These are phyloP conservation scores for Drosophila subobscura DNA, from an alignment of 1,140 invertebrate genomes.

Conservation along the genomic window DNA sequence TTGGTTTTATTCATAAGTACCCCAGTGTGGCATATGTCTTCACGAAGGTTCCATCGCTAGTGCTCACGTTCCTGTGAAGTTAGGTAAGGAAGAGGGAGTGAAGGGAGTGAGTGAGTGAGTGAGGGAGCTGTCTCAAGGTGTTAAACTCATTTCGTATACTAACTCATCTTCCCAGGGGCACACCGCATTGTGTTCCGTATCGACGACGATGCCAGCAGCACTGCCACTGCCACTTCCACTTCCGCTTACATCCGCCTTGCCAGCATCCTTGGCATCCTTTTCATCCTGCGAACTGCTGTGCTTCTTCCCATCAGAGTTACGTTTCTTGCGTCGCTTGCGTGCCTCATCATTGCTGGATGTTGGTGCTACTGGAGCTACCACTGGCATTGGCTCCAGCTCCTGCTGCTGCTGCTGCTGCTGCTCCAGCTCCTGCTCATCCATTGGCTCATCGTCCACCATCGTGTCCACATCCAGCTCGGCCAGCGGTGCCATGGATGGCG, in stretches of 20 bases:
- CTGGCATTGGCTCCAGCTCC: not conserved
- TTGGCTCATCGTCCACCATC: slow-evolving; percentile 85
- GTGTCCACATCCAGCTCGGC: slow-evolving; percentile 87
- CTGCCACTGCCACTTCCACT: slow-evolving; percentile 54
- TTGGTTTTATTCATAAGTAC: slow-evolving; percentile 89
- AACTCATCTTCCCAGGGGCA: slow-evolving; percentile 96
- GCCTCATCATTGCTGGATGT: slow-evolving; percentile 57
- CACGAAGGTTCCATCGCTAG: slow-evolving; percentile 93
- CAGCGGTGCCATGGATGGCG: slow-evolving; percentile 85
- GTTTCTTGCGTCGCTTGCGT: slow-evolving; percentile 80
- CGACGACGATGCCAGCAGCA: slow-evolving; percentile 46
- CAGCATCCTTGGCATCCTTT: slow-evolving; percentile 43
- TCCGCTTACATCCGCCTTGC: slow-evolving; percentile 12
- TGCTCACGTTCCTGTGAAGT: slow-evolving; percentile 88
- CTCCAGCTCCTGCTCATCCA: slow-evolving; percentile 52
- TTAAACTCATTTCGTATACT: slow-evolving; percentile 84
- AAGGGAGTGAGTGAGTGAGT: no score
- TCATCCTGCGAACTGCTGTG: slow-evolving; percentile 65
- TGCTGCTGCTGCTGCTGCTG: not conserved
- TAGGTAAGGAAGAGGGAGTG: no score
- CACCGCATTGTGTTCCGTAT: slow-evolving; percentile 87
- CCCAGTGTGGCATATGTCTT: slow-evolving; percentile 95
- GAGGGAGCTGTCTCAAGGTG: no score
- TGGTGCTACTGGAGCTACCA: slow-evolving; percentile 11
- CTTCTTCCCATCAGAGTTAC: slow-evolving; percentile 62